Base-by-base conservation (phyloP, 2,797 vertebrate genomes). In the Xiphophorus birchmanni region DNA sequence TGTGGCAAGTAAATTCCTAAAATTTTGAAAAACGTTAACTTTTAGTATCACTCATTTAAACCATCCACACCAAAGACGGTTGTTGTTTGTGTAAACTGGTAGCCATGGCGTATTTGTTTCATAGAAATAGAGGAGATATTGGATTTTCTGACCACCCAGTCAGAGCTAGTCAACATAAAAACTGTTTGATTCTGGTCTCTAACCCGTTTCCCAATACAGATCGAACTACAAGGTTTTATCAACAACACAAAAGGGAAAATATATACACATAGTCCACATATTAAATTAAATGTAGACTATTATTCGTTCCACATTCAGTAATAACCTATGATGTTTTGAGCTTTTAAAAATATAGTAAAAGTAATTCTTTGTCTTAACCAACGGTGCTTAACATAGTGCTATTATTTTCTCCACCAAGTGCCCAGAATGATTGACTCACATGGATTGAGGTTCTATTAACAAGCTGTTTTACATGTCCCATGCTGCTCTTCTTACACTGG, bases 401-500 rank as follows among this genome's bases (percentile, higher is more conserved):
- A 77, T 65, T 82, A 75, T 88, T 87, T 80, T 82, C 74, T 87
- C 84, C 81, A 58, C 84, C 75, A 89, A 91, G 88, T 77, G 89
- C 91, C 73, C 73, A 73, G 63, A 86, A 80, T 92, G 92, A 94
- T 89, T 92, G 92, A 95, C 92, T 94, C 82, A 5, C 76, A 72
- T 80, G 86, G 90, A 93, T 85, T 86, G 81, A 85, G 89, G 87
- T 92, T 92, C 85, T 92, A 94, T 94, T 93, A 95, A 93, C 91
- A 90, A 86, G 81, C 89, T 94, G 91, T 94, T 95, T 94, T 94
- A 91, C 93, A 94, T 95, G 92, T 95, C 92, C 92, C 89, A 82
- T 84, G 92, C 90, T 87, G 89, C 88, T 85, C 83, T 82, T 90
- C 87, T 88, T 88, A 77, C 90, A 88, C 91, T 74, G 86, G 88